A percentile compares a stretch with the other conserved stretches of the same genome.
Conservation (phyloP, 2,797 vertebrate species). For the Echiichthys vipera region DNA sequence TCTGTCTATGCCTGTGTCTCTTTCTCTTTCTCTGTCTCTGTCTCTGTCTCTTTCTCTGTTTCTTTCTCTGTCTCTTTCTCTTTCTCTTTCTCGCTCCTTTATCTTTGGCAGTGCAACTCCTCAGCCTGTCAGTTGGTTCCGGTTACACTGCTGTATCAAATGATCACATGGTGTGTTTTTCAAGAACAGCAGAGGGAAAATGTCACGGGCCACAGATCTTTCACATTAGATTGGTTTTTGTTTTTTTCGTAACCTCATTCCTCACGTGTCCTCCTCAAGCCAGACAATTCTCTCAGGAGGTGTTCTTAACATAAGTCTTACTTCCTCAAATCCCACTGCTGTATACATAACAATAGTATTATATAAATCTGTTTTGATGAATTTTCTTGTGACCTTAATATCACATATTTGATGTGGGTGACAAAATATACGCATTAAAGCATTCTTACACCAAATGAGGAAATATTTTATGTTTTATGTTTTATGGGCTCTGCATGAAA, state of each 20-base stretch:
- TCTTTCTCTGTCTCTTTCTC: too few species aligned
- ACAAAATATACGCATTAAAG: not conserved
- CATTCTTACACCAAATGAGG: not conserved
- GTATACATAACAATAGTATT: not conserved
- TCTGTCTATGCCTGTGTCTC: too few species aligned
- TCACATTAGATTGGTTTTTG: too few species aligned
- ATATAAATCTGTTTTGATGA: not conserved
- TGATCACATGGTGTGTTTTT: constrained; percentile 55
- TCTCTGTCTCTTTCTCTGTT: too few species aligned
- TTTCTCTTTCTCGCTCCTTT: constrained; percentile 42
- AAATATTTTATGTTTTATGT: not conserved
- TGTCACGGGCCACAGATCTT: constrained; percentile 41
- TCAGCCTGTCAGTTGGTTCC: constrained; percentile 60
- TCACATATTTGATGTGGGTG: not conserved
- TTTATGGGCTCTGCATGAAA: not conserved
- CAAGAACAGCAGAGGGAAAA: constrained; percentile 54
- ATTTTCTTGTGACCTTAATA: not conserved
- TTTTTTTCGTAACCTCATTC: too few species aligned
- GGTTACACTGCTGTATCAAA: constrained; percentile 78
- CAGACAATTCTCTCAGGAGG: not conserved
- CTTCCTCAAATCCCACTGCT: not conserved
- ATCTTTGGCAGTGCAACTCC: constrained; percentile 49
- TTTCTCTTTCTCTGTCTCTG: too few species aligned
- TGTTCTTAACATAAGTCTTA: not conserved
- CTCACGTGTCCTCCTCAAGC: not conserved